phyloP scores from a whole-genome alignment of 2,797 vertebrate species.

The Heterohyrax brucei region DNA sequence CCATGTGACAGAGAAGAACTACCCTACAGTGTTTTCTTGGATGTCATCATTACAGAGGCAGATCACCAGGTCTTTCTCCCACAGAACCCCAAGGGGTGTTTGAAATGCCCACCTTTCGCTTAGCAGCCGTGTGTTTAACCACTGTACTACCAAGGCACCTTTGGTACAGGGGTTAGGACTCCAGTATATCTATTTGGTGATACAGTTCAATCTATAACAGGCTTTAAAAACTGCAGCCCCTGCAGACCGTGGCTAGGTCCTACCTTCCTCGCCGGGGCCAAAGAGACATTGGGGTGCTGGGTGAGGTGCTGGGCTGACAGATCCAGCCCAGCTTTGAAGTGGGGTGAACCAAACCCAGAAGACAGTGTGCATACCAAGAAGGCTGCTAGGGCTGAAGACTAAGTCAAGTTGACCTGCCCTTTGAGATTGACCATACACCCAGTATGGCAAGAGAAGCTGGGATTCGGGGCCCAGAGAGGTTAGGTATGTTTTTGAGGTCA shows the following conservation, averaged over 20 bases:
- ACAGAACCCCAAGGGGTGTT: background rate
- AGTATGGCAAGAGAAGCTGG: background rate
- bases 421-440: background rate
- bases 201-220: too few relatives aligned
- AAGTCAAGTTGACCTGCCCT: background rate
- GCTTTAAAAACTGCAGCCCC: background rate
- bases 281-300: background rate
- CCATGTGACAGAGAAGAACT: background rate
- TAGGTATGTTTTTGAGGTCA: background rate
- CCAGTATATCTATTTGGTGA: too few relatives aligned
- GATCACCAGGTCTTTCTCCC: background rate
- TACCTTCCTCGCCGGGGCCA: too few relatives aligned
- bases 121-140: background rate
- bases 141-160: too few relatives aligned
- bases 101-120: background rate
- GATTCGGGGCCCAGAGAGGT: background rate
- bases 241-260: background rate
- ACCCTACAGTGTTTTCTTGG: background rate
- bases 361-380: rapidly evolving
- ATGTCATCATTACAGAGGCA: background rate
- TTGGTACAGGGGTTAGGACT: too few relatives aligned
- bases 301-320: background rate
- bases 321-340: background rate
- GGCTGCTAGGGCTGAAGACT: rapidly evolving
- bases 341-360: background rate